phyloP scores from a whole-genome alignment of 2,113 vertebrate genomes.

The Pteropus alecto region DNA sequence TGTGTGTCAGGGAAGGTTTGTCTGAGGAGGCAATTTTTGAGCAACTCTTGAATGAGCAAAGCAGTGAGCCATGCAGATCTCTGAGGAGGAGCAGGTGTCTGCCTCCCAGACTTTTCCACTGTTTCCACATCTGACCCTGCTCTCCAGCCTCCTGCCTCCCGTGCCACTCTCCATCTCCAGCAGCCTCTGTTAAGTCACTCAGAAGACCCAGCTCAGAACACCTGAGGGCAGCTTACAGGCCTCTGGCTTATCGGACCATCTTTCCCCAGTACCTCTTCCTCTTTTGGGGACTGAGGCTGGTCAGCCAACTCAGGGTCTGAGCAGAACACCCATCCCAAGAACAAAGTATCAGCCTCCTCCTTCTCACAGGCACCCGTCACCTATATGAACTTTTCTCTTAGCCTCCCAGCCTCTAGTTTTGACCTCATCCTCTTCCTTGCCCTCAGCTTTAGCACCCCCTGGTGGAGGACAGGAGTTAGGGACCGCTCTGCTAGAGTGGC shows the following conservation, averaged over 20 bases:
- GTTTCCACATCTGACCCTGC: not conserved
- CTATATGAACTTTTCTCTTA: rapidly evolving
- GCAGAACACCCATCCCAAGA: not conserved
- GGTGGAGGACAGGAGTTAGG: not conserved
- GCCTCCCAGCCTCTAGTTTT: not conserved
- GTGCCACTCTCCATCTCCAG: not conserved
- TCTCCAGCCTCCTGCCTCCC: not conserved
- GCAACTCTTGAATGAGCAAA: not conserved
- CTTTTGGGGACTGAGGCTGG: not conserved
- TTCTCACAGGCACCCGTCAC: not conserved
- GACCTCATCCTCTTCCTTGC: not conserved
- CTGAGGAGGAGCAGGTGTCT: not conserved
- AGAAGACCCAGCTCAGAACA: not conserved
- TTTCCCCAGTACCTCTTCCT: not conserved
- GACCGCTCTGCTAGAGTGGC: rapidly evolving
- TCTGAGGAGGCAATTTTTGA: not conserved
- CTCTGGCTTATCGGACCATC: not conserved
- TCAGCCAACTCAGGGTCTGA: not conserved
- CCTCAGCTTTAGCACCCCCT: conserved; percentile 4
- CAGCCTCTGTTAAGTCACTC: not conserved
- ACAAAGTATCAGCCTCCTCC: no score
- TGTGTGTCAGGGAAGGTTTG: not conserved
- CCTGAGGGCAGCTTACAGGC: not conserved
- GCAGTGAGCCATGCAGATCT: no score
- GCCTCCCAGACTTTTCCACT: not conserved